A percentile compares a stretch with the other conserved stretches of the same genome.
Conservation (phyloP, 2,888 invertebrate genomes). For the Sarcophaga caerulescens region DNA sequence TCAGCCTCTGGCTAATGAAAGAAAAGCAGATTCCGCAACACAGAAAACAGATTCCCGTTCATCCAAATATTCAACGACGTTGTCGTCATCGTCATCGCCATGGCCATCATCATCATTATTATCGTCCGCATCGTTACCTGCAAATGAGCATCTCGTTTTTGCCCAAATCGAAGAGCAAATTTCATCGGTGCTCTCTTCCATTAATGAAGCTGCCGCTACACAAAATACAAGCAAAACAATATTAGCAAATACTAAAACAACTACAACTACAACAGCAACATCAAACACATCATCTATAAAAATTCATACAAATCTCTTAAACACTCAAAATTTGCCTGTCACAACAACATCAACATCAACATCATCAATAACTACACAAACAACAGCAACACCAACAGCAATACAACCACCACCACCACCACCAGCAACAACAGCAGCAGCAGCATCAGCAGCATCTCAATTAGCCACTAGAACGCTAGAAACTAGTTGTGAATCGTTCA, state of each 20-base stretch:
- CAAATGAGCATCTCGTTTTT: conserved; percentile 61
- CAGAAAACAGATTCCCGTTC: background rate
- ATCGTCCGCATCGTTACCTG: conserved; percentile 46
- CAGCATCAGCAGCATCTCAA: conserved; percentile 41
- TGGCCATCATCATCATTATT: conserved; percentile 61
- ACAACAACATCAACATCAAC: conserved; percentile 51
- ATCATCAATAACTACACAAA: conserved; percentile 9
- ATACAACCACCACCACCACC: conserved; percentile 15
- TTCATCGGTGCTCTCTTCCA: conserved; percentile 59
- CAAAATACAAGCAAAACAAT: conserved; percentile 38
- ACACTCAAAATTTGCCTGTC: conserved; percentile 61
- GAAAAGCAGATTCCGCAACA: background rate
- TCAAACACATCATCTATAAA: conserved; percentile 27
- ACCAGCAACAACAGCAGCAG: background rate
- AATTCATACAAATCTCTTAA: conserved; percentile 56
- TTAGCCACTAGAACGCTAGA: conserved; percentile 48
- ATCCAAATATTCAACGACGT: background rate
- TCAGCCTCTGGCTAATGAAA: background rate
- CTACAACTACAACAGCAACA: background rate
- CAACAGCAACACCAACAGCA: background rate
- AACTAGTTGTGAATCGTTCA: conserved; percentile 62
- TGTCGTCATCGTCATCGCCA: conserved; percentile 9
- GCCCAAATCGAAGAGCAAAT: conserved; percentile 65
- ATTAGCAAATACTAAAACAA: background rate
- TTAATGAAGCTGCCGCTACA: conserved; percentile 47